phyloP scores from a whole-genome alignment of 2,888 invertebrate species.

The Colletes collaris region DNA sequence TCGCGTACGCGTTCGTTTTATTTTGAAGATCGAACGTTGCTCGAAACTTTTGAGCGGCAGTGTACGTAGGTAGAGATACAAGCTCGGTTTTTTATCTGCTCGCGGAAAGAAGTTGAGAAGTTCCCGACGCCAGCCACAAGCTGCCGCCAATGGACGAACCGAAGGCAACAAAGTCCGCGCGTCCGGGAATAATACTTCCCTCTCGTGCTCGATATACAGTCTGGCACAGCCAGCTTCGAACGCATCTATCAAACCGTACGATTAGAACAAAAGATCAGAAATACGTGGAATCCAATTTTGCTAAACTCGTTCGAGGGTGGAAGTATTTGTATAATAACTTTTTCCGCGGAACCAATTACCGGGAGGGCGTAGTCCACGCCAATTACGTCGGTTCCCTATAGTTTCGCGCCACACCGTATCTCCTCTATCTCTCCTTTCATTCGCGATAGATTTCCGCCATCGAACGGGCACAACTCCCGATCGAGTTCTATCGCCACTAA shows the following conservation, averaged over 20 bases:
- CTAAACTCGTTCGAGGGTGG: too few species aligned
- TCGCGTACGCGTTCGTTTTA: too few species aligned
- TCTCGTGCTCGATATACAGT: conserved; percentile 1
- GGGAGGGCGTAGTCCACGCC: too few species aligned
- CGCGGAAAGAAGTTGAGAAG: conserved; percentile 17
- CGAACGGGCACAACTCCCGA: background rate
- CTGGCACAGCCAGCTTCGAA: background rate
- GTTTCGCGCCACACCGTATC: background rate
- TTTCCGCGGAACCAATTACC: too few species aligned
- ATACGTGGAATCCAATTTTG: background rate
- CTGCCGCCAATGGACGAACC: conserved; percentile 54
- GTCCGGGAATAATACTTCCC: conserved; percentile 24
- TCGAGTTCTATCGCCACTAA: conserved; percentile 30
- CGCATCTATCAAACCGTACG: background rate
- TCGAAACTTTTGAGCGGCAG: too few species aligned
- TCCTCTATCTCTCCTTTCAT: background rate
- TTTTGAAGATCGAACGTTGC: too few species aligned
- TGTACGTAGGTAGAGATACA: conserved; percentile 51
- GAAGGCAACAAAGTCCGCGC: conserved; percentile 21
- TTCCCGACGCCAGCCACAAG: conserved; percentile 47
- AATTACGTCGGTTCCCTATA: background rate
- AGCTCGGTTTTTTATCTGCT: conserved; percentile 33
- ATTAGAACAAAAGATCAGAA: too few species aligned
- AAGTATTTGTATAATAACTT: too few species aligned
- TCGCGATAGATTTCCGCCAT: background rate